A percentile compares a stretch with the other conserved stretches of the same genome.
phyloP scores from a whole-genome alignment of 2,113 vertebrate species.

The Lampris incognitus region DNA sequence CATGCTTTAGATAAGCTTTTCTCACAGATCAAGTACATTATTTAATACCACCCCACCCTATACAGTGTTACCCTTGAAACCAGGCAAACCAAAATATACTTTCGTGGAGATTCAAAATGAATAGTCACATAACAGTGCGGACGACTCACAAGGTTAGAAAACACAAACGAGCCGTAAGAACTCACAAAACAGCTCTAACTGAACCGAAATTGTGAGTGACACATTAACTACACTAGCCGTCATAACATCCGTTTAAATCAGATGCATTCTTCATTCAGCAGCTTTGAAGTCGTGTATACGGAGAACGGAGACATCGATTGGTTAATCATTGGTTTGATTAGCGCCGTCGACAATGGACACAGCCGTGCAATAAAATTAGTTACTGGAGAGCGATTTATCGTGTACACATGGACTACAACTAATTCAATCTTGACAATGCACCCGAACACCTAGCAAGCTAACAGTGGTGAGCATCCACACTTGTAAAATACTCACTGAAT shows the following conservation, averaged over 20 bases:
- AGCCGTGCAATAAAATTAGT: not conserved
- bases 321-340: not conserved
- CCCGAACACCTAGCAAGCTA: not conserved
- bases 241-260: not conserved
- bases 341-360: not conserved
- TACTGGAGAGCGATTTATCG: not conserved
- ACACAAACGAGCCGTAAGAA: no score
- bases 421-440: not conserved
- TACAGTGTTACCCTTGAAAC: not conserved
- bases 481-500: not conserved
- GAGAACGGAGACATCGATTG: no score
- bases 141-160: not conserved
- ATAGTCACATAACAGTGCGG: not conserved
- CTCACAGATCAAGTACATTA: no score
- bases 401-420: not conserved
- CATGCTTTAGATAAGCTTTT: no score
- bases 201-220: not conserved
- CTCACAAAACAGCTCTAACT: not conserved
- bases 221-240: not conserved
- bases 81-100: not conserved
- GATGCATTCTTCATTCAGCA: not conserved
- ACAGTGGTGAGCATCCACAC: conserved; percentile 12
- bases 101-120: not conserved
- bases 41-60: not conserved
- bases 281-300: not conserved